Base-by-base conservation (phyloP, 2,113 vertebrate genomes). In the Athene noctua region DNA sequence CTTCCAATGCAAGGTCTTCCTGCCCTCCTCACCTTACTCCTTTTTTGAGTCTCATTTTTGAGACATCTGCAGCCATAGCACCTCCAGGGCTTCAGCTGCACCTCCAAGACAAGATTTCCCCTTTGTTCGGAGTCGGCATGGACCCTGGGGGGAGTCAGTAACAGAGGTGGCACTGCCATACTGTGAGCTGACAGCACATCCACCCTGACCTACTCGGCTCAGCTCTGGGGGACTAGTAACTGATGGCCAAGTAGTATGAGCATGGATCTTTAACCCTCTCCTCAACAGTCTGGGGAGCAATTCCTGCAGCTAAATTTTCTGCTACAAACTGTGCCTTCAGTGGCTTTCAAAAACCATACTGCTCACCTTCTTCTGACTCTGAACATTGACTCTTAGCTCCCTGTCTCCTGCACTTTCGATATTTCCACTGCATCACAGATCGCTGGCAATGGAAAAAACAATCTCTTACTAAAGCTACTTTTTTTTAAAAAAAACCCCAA, bases 91-190 rank as follows among this genome's bases (percentile, higher is more conserved):
- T 66, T 70, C 18, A 3, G 11, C 29, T 72, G 38, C 26, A 55
- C 15, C 63, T 52, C 68, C 40, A 63, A 29, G 32, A 68, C 0
- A 6, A 42, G 23, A 62, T 40, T 79, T 36, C 22, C 38, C 20
- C 22, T 83, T 65, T 62, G 15, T n/a, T 6, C 0, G 0, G 38
- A 38, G n/a, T 25, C 72, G 32, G 62, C 58, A 44, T 0, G 0
- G 36, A 57, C 57, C 20, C 58, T 5, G 2, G 11, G 22, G 22
- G 32, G 25, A 54, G 26, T 74, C 55, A 21, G 17, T 54, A 63
- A 51, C 0, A 0, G 65, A 51, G 52, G 22, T n/a, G 40, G 58
- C 68, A 57, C 21, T 65, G 72, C 40, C 8, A 1, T 25, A 21
- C 26, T 58, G 32, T 10, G 32, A 46, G 47, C 19, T 26, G 40